Evolutionary conservation across 2,888 invertebrate genomes (phyloP).

Genomic region (Temnothorax ravouxi): DNA sequence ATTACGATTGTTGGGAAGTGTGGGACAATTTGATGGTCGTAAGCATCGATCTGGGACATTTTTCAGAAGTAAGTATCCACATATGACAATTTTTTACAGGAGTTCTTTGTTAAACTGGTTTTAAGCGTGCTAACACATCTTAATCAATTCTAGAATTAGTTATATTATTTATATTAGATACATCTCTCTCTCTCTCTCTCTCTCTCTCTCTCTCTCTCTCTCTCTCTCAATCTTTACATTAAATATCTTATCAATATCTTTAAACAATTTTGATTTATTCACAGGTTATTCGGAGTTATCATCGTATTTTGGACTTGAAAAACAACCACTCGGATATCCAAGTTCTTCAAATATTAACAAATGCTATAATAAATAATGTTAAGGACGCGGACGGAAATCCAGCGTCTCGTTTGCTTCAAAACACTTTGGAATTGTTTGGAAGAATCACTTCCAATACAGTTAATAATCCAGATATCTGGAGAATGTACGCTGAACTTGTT

Average conservation of each 20-base stretch:
- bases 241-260: background rate
- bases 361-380: conserved; percentile 90
- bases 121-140: background rate
- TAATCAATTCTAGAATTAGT: background rate
- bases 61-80: conserved; percentile 89
- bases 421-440: conserved; percentile 91
- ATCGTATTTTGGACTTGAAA: conserved; percentile 94
- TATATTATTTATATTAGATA: background rate
- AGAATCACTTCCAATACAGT: conserved; percentile 90
- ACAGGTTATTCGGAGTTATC: conserved; percentile 92
- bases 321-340: conserved; percentile 92
- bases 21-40: conserved; percentile 98
- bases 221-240: background rate
- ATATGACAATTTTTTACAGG: conserved; percentile 12
- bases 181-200: too few species aligned
- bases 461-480: conserved; percentile 93
- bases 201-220: too few species aligned
- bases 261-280: conserved; percentile 57
- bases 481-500: conserved; percentile 92
- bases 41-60: conserved; percentile 94
- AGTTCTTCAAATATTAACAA: conserved; percentile 91
- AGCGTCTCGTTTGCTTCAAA: conserved; percentile 84
- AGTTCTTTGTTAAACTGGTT: background rate
- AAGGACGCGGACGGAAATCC: conserved; percentile 88
- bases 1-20: conserved; percentile 97